Conservation (phyloP, 2,888 invertebrate genomes). For the Ophion slaviceki region DNA sequence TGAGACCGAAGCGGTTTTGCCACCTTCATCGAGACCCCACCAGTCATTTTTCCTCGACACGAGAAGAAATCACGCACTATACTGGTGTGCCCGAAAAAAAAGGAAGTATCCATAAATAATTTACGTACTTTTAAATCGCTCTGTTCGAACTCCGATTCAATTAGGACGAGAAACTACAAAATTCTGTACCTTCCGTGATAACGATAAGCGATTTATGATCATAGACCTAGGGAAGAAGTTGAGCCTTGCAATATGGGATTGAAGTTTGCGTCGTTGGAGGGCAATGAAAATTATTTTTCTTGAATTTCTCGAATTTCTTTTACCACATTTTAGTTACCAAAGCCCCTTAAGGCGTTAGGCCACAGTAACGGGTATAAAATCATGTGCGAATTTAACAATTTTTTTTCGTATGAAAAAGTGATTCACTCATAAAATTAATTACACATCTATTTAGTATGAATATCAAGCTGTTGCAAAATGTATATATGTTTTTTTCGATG, state of each 20-base stretch:
- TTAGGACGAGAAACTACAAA: neutral
- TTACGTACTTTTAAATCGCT: constrained; percentile 17
- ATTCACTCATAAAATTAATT: too few relatives aligned
- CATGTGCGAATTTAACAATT: too few relatives aligned
- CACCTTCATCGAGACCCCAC: constrained; percentile 48
- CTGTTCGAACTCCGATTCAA: neutral
- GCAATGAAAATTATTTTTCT: too few relatives aligned
- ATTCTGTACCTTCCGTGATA: neutral
- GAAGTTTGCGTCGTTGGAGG: too few relatives aligned
- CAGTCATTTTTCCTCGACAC: constrained; percentile 34
- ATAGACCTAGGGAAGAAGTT: neutral
- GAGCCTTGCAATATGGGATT: neutral
- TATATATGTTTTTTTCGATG: too few relatives aligned
- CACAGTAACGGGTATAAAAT: too few relatives aligned
- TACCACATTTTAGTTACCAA: too few relatives aligned
- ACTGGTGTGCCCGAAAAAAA: neutral
- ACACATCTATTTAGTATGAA: too few relatives aligned
- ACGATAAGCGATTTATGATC: neutral
- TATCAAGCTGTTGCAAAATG: too few relatives aligned
- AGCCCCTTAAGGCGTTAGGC: too few relatives aligned
- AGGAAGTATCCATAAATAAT: constrained; percentile 6
- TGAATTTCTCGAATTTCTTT: too few relatives aligned
- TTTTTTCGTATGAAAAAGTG: too few relatives aligned
- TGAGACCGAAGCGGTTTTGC: constrained; percentile 60
- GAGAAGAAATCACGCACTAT: constrained; percentile 18